Evolutionary conservation across 2,797 vertebrate genomes (phyloP).

Genomic region (Mastacembelus armatus): DNA sequence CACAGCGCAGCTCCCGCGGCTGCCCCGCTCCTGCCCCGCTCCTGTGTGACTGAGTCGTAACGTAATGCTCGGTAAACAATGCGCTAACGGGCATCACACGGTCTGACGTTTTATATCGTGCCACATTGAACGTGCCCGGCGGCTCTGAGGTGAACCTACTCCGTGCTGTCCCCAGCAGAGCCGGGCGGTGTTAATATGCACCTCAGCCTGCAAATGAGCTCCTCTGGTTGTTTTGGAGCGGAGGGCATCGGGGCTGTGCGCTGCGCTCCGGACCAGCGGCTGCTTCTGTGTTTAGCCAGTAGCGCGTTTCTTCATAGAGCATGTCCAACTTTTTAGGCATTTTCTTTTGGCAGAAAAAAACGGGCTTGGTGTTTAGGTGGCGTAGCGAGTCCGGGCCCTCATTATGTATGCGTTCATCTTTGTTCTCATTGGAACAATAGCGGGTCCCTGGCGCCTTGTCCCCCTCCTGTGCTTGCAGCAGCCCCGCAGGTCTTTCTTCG

Average conservation of each 20-base stretch:
- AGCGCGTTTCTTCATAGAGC: accelerated
- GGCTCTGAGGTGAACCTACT: background rate
- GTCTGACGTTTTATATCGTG: background rate
- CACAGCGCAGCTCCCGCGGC: background rate
- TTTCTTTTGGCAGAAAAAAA: too few species aligned
- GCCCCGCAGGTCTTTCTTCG: conserved; percentile 50
- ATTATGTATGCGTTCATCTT: conserved; percentile 81
- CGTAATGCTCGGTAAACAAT: conserved; percentile 71
- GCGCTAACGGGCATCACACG: conserved; percentile 15
- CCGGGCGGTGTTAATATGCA: accelerated
- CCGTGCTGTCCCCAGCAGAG: background rate
- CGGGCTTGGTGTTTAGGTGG: background rate
- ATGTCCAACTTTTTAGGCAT: background rate
- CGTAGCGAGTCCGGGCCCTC: conserved; percentile 50
- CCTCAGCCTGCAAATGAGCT: conserved; percentile 38
- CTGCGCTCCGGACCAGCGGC: conserved; percentile 6
- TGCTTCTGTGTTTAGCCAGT: background rate
- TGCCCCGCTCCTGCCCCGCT: background rate
- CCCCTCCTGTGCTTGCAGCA: conserved; percentile 42
- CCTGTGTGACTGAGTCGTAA: conserved; percentile 38
- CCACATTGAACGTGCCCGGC: too few species aligned
- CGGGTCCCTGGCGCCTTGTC: conserved; percentile 61
- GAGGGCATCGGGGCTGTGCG: conserved; percentile 32
- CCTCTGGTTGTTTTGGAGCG: conserved; percentile 27
- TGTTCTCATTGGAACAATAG: conserved; percentile 85